These are phyloP conservation scores for Cyprinus carpio DNA, from an alignment of 2,113 vertebrate species.

Conservation along the genomic window DNA sequence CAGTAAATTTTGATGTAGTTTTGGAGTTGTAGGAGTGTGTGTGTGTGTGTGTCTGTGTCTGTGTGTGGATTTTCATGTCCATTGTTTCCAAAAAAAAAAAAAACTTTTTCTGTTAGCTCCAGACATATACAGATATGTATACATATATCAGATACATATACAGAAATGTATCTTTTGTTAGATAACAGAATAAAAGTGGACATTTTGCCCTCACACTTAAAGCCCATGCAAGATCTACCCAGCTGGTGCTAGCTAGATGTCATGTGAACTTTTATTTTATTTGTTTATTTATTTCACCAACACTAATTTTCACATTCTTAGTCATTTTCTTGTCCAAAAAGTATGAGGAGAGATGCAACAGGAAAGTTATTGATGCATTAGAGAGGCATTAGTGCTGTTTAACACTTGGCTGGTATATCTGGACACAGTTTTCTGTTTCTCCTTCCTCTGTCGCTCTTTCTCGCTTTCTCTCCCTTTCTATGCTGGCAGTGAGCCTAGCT, in stretches of 20 bases:
- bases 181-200: no score
- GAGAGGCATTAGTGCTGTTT: conserved; percentile 46
- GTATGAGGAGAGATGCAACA: neutral
- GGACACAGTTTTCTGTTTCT: conserved; percentile 17
- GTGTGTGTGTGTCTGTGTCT: no score
- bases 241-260: neutral
- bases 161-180: no score
- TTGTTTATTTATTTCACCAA: no score
- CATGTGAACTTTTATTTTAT: neutral
- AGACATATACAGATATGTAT: no score
- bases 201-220: no score
- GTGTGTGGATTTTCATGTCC: no score
- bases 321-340: neutral
- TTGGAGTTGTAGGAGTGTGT: no score
- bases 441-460: conserved; percentile 25
- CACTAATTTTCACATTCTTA: neutral
- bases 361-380: conserved; percentile 10
- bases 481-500: conserved; percentile 66
- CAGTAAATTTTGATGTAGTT: no score
- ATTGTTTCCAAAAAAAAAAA: no score
- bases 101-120: no score
- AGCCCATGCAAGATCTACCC: neutral
- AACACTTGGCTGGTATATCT: conserved; percentile 3
- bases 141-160: no score
- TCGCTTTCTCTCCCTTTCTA: conserved; percentile 25